A percentile compares a stretch with the other conserved stretches of the same genome.
Conservation (phyloP, 2,888 invertebrate genomes). For the Micoletzkya japonica region DNA sequence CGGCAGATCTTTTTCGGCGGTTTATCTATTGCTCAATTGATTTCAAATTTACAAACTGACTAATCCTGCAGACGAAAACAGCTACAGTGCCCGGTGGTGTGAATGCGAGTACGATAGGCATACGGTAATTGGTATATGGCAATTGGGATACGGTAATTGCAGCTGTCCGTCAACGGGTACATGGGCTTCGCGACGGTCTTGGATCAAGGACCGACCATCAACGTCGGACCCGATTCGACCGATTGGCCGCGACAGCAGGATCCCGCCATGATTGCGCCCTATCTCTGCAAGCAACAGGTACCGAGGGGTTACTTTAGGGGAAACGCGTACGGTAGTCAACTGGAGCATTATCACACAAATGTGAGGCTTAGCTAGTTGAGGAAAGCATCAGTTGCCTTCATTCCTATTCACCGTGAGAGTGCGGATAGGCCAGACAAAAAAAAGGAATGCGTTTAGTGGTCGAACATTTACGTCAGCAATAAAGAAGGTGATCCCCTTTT, state of each 20-base stretch:
- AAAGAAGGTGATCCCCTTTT: neutral
- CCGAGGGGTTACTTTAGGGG: no score
- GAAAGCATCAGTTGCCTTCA: no score
- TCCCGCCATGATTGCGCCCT: slow-evolving; percentile 63
- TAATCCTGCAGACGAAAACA: no score
- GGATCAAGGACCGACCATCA: slow-evolving; percentile 63
- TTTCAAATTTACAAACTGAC: no score
- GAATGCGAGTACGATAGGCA: no score
- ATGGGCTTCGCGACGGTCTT: slow-evolving; percentile 62
- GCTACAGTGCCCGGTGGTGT: no score
- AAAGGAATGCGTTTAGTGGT: neutral
- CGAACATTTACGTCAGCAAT: neutral
- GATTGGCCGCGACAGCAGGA: slow-evolving; percentile 62
- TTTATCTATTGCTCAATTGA: no score
- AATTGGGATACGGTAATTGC: slow-evolving; percentile 28
- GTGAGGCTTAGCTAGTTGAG: no score
- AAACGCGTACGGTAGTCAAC: neutral
- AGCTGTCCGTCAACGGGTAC: slow-evolving; percentile 61
- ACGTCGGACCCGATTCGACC: slow-evolving; percentile 59
- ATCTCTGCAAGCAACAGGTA: slow-evolving; percentile 60
- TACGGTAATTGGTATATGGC: no score
- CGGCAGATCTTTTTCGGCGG: no score
- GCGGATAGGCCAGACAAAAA: neutral
- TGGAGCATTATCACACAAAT: neutral
- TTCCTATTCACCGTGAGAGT: neutral